phyloP scores from a whole-genome alignment of 1,140 invertebrate genomes.

The Zaprionus ornatus region DNA sequence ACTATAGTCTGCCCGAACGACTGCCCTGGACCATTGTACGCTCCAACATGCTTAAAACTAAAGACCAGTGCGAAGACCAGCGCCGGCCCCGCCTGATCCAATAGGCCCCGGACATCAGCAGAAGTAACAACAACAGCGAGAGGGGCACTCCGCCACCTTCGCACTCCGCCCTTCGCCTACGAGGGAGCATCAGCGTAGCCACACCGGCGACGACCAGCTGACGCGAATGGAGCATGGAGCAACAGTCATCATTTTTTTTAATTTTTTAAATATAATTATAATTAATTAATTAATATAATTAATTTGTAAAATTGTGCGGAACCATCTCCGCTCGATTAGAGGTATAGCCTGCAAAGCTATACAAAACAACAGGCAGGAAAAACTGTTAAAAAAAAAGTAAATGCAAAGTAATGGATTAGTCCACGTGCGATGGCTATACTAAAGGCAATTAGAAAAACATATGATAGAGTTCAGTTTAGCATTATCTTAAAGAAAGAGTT shows the following conservation, averaged over 20 bases:
- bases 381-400: too few relatives aligned
- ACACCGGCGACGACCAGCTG: not conserved
- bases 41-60: too few relatives aligned
- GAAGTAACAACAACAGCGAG: slow-evolving; percentile 7
- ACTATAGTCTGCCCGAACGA: too few relatives aligned
- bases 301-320: not conserved
- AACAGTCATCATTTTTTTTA: not conserved
- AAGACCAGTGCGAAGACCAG: slow-evolving; percentile 9
- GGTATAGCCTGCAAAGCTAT: not conserved
- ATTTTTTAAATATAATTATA: not conserved
- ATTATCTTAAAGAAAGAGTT: too few relatives aligned
- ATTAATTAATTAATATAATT: too few relatives aligned
- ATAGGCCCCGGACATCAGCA: slow-evolving; percentile 20
- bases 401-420: too few relatives aligned
- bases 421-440: too few relatives aligned
- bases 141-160: slow-evolving; percentile 11
- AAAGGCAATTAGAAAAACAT: not conserved
- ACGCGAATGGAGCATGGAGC: not conserved
- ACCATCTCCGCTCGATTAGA: not conserved
- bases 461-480: not conserved
- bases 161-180: slow-evolving; percentile 16
- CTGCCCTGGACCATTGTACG: too few relatives aligned
- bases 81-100: slow-evolving; percentile 17
- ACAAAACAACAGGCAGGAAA: too few relatives aligned
- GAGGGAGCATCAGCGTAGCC: slow-evolving; percentile 19